Evolutionary conservation across 1,140 invertebrate genomes (phyloP), one percentile per base, ranked within the genome.

Genomic region (Grapholita molesta): DNA sequence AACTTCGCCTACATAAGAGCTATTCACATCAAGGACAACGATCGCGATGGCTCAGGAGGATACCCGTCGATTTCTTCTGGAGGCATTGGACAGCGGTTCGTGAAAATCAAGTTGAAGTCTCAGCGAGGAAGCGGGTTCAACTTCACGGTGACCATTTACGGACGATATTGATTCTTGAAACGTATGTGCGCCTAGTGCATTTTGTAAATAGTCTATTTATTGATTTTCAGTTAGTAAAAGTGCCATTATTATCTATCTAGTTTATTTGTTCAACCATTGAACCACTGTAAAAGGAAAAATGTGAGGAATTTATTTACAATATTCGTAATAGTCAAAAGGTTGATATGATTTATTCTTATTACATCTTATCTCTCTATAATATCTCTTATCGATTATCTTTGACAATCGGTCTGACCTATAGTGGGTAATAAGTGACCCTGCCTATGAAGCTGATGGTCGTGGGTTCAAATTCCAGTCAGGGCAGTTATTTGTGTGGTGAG

Each of bases 31-130:
- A 91, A 93, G 35, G 94, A 95, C 68, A 88, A 93, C 42, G 86
- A 92, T 2, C 80, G 64, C 0, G 92, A 95, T 48, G 94, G 94
- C 0, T 91, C 88, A 5, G 94, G 94, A 0, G 94, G 94, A 2
- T 92, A 89, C 38, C 90, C 91, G 0, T 87, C 79, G 0, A 80
- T 93, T 18, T 79, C 80, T 1, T 76, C 83, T 7, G 92, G 92
- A 1, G 92, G 92, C 2, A 74, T 92, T 3, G 88, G 88, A 4
- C 87, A 87, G 30, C 78, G 82, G 21, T 88, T 90, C 67, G 89
- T 83, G 18, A 90, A 86, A 24, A 83, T 93, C 72, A 89, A 91
- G 64, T 74, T 93, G 28, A 93, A 92, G 76, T 90, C 88, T 52
- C 91, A 92, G 71, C 83, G 89, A 67, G 76, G 76, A n/a, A 68